Base-by-base conservation (phyloP, 2,797 vertebrate genomes). In the Schizopygopsis pylzovi region DNA sequence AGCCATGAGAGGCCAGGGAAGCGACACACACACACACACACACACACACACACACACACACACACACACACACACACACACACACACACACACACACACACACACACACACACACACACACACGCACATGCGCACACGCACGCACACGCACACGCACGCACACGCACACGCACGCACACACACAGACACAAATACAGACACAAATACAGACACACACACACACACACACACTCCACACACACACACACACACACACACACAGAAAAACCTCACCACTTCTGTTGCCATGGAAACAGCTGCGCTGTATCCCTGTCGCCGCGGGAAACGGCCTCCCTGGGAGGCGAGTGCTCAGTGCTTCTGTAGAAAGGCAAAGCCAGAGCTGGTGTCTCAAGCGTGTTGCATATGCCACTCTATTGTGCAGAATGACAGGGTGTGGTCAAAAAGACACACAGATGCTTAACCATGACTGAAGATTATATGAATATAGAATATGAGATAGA, bases 271-370 rank as follows among this genome's bases (percentile, higher is more conserved):
- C 90, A 94, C 93, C 94, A 95, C 91, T 94, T 93, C 93, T 93
- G 95, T 96, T 96, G 93, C 95, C 91, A 95, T 95, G 94, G 95
- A 92, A 95, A 96, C 95, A 91, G 92, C 93, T 94, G 92, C 92
- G 94, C 93, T 90, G 92, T 92, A 94, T 94, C 92, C 87, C 91
- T 93, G 93, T 95, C 93, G 70, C 95, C 88, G 90, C 90, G 93
- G 94, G 94, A 95, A 94, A 92, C 91, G 91, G 90, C 91, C 94
- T 94, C 94, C 94, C 92, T 91, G 88, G 94, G 94, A 92, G 92
- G 93, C 89, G 87, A 91, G 91, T 90, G 91, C 92, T 87, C 85
- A 83, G 89, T 87, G 80, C 88, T 81, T 89, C 87, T 89, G 85
- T 79, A 91, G 87, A 86, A 70, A 84, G 89, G 79, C 28, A 88